Evolutionary conservation across 1,140 invertebrate species (phyloP).

Genomic region (Leptinotarsa lineolata): DNA sequence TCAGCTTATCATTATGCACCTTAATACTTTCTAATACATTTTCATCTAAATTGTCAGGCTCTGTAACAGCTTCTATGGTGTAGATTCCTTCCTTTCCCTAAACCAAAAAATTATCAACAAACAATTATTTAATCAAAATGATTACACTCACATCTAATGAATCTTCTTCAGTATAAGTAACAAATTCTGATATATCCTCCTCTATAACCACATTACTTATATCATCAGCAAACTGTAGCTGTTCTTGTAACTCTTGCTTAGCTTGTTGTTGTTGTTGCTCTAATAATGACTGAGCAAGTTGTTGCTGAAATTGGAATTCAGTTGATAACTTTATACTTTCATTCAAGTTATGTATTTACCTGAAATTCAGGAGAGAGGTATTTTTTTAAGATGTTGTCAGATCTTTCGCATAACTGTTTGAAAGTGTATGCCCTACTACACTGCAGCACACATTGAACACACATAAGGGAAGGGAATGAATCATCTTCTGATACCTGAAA

Average conservation of each 20-base stretch:
- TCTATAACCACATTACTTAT: conserved; percentile 43
- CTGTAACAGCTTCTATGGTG: conserved; percentile 23
- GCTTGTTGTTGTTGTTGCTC: conserved; percentile 37
- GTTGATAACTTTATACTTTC: background rate
- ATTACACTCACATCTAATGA: conserved; percentile 19
- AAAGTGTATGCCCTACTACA: conserved; percentile 59
- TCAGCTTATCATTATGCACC: conserved; percentile 34
- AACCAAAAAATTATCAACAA: conserved; percentile 9
- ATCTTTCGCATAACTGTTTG: conserved; percentile 59
- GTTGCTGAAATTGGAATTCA: conserved; percentile 33
- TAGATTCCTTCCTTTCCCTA: conserved; percentile 29
- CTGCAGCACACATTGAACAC: conserved; percentile 58
- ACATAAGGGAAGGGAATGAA: conserved; percentile 58
- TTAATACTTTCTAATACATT: conserved; percentile 25
- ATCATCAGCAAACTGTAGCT: conserved; percentile 42
- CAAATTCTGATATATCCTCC: conserved; percentile 47
- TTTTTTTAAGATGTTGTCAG: conserved; percentile 55
- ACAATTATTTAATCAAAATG: background rate
- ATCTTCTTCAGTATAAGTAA: conserved; percentile 29
- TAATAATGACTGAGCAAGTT: conserved; percentile 38
- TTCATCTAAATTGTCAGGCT: conserved; percentile 14
- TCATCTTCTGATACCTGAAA: conserved; percentile 57
- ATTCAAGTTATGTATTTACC: conserved; percentile 37
- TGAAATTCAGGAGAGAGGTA: conserved; percentile 56
- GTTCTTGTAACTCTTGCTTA: conserved; percentile 45